phyloP scores from a whole-genome alignment of 1,140 invertebrate species.

The Acromyrmex charruanus region DNA sequence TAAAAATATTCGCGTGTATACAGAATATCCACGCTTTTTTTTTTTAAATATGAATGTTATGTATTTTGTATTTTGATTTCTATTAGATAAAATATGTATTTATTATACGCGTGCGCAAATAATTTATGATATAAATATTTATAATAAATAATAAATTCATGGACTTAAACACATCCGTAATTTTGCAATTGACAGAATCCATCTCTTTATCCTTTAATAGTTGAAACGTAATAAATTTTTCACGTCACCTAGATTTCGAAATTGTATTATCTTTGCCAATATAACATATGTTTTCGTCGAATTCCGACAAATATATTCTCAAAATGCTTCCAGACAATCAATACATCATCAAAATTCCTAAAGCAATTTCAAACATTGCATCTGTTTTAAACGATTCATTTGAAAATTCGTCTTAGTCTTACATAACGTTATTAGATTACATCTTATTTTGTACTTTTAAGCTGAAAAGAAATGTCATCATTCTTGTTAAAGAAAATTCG shows the following conservation, averaged over 20 bases:
- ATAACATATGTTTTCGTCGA: neutral
- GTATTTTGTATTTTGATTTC: neutral
- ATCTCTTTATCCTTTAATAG: neutral
- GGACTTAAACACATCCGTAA: neutral
- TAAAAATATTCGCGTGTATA: slow-evolving; percentile 48
- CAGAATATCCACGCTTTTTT: neutral
- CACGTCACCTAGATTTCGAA: neutral
- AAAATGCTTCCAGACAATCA: neutral
- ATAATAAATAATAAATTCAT: neutral
- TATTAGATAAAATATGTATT: neutral
- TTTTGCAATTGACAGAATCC: neutral
- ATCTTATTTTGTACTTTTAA: neutral
- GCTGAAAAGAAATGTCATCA: neutral
- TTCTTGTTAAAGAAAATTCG: neutral
- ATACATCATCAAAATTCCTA: neutral
- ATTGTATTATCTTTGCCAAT: neutral
- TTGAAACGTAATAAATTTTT: neutral
- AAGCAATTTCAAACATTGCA: neutral
- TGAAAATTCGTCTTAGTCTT: neutral
- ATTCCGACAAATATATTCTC: neutral
- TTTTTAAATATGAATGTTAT: neutral
- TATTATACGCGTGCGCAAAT: neutral
- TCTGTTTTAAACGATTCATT: neutral
- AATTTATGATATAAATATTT: neutral
- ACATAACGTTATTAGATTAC: neutral